phyloP scores from a whole-genome alignment of 2,888 invertebrate genomes.

The Epinotia demarniana region DNA sequence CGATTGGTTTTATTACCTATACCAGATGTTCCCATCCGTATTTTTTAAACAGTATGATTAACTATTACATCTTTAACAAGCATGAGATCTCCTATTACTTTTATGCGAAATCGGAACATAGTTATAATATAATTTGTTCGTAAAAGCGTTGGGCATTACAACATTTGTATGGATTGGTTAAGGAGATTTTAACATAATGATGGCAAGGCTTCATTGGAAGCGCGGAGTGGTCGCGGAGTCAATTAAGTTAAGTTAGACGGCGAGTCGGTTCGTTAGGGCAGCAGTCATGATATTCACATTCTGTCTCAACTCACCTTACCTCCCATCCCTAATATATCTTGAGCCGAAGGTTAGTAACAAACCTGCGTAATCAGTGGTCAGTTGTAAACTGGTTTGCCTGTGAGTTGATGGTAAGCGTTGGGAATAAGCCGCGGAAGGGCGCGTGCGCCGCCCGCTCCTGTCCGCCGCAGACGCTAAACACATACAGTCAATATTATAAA shows the following conservation, averaged over 20 bases:
- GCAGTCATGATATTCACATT: slow-evolving; percentile 13
- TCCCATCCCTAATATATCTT: not conserved
- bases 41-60: slow-evolving; percentile 37
- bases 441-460: slow-evolving; percentile 59
- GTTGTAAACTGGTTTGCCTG: not conserved
- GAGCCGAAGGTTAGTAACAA: not conserved
- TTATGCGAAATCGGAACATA: slow-evolving; percentile 26
- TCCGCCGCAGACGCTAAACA: slow-evolving; percentile 68
- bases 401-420: not conserved
- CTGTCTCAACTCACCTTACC: not conserved
- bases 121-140: slow-evolving; percentile 16
- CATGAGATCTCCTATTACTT: slow-evolving; percentile 10
- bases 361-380: not conserved
- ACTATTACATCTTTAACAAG: slow-evolving; percentile 22
- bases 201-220: slow-evolving; percentile 55
- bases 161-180: slow-evolving; percentile 5
- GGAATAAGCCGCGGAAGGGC: slow-evolving; percentile 27
- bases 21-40: slow-evolving; percentile 44
- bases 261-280: slow-evolving; percentile 63
- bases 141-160: slow-evolving; percentile 1
- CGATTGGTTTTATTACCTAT: slow-evolving; percentile 57
- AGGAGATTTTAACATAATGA: slow-evolving; percentile 45
- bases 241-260: slow-evolving; percentile 66
- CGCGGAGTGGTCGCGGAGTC: slow-evolving; percentile 56
- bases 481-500: slow-evolving; percentile 47